Conservation (phyloP, 2,888 invertebrate species). For the Hydroisotoma schaefferi region DNA sequence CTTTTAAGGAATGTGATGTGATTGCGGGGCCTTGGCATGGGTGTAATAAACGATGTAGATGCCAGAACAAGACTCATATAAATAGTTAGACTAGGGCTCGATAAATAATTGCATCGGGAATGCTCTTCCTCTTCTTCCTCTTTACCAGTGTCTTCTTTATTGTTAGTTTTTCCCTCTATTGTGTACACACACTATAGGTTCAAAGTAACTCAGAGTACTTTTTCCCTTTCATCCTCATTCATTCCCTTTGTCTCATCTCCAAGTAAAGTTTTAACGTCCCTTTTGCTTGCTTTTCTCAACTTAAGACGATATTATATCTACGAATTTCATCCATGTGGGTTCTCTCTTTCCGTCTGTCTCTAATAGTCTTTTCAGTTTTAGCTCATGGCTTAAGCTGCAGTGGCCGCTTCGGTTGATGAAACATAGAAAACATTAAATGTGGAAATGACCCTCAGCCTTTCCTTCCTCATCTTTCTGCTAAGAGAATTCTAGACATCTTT, state of each 20-base stretch:
- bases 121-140: slow-evolving; percentile 25
- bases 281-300: neutral
- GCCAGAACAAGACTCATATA: slow-evolving; percentile 44
- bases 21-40: slow-evolving; percentile 22
- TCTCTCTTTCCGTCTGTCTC: neutral
- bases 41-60: slow-evolving; percentile 37
- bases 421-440: slow-evolving; percentile 47
- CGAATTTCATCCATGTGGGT: too few species aligned
- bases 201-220: slow-evolving; percentile 3
- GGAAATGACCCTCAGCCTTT: slow-evolving; percentile 46
- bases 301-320: neutral
- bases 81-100: slow-evolving; percentile 38
- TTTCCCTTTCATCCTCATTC: slow-evolving; percentile 8
- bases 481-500: too few species aligned
- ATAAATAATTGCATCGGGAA: slow-evolving; percentile 48
- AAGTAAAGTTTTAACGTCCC: neutral
- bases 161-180: slow-evolving; percentile 5
- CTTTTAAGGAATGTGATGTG: slow-evolving; percentile 20
- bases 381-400: neutral
- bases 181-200: neutral
- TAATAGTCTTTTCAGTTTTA: neutral
- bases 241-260: slow-evolving; percentile 13
- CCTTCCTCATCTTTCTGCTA: slow-evolving; percentile 23
- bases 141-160: slow-evolving; percentile 7
- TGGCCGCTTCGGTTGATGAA: slow-evolving; percentile 42